Evolutionary conservation across 2,113 vertebrate genomes (phyloP).

Genomic region (Taurulus bubalis): DNA sequence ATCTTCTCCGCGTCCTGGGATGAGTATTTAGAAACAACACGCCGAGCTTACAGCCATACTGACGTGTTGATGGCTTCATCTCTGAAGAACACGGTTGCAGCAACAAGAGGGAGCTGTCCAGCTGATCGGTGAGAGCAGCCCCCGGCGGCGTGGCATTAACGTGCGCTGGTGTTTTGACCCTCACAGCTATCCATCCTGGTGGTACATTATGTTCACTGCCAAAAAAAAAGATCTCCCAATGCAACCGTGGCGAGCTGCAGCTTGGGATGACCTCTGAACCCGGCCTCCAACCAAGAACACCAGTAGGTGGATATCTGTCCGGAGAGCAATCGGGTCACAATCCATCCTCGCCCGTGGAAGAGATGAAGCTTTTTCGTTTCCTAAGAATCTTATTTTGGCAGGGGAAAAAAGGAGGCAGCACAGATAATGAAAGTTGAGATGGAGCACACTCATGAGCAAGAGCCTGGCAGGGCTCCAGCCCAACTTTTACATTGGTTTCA

Average conservation of each 20-base stretch:
- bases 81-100: conserved; percentile 4
- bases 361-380: conserved; percentile 9
- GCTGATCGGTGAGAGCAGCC: conserved; percentile 15
- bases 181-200: conserved; percentile 51
- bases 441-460: background rate
- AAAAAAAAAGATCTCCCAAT: conserved; percentile 39
- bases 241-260: conserved; percentile 33
- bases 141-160: conserved; percentile 13
- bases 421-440: background rate
- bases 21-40: background rate
- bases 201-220: conserved; percentile 45
- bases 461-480: background rate
- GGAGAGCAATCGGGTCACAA: conserved; percentile 56
- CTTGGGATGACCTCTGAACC: conserved; percentile 70
- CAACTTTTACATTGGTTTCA: background rate
- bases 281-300: conserved; percentile 73
- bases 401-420: background rate
- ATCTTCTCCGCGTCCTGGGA: background rate
- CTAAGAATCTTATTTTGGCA: conserved; percentile 7
- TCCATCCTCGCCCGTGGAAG: background rate
- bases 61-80: conserved; percentile 6
- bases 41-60: background rate
- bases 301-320: conserved; percentile 71
- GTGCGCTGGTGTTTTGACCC: conserved; percentile 52
- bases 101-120: conserved; percentile 37